These are phyloP conservation scores for Ormyrus labotus DNA, from an alignment of 2,888 invertebrate genomes.

Conservation along the genomic window DNA sequence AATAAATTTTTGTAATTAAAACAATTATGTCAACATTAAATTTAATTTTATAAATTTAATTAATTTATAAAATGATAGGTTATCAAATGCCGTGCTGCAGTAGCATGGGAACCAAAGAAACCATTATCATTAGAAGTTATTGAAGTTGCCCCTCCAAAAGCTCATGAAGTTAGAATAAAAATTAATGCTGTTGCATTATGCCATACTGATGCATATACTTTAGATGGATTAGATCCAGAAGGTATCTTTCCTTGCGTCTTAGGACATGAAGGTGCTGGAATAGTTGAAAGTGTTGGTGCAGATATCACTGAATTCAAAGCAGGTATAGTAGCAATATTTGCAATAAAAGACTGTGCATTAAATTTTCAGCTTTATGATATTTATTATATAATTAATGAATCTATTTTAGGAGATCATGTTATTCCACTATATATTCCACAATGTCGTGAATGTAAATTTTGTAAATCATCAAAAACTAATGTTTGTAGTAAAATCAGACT, in stretches of 20 bases:
- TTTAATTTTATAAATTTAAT: background rate
- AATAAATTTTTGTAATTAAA: background rate
- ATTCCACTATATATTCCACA: constrained; percentile 97
- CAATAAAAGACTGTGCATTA: background rate
- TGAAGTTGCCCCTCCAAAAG: constrained; percentile 95
- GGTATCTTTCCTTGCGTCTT: constrained; percentile 94
- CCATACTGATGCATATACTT: constrained; percentile 94
- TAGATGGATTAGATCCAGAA: constrained; percentile 92
- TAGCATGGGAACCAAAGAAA: constrained; percentile 96
- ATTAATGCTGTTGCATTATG: constrained; percentile 90
- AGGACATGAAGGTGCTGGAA: constrained; percentile 97
- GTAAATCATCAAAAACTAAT: constrained; percentile 96
- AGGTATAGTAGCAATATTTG: constrained; percentile 76
- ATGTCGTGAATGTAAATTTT: constrained; percentile 97
- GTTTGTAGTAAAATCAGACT: constrained; percentile 94
- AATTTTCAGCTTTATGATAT: constrained; percentile 1
- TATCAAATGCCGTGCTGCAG: constrained; percentile 95
- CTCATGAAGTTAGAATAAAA: constrained; percentile 92
- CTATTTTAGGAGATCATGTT: constrained; percentile 90
- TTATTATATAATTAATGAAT: background rate
- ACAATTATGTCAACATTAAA: background rate
- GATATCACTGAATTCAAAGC: constrained; percentile 90
- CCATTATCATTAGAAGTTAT: constrained; percentile 93
- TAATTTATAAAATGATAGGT: constrained; percentile 76
- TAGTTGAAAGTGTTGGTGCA: constrained; percentile 97